These are phyloP conservation scores for Epinotia bilunana DNA, from an alignment of 2,888 invertebrate genomes.

Conservation along the genomic window DNA sequence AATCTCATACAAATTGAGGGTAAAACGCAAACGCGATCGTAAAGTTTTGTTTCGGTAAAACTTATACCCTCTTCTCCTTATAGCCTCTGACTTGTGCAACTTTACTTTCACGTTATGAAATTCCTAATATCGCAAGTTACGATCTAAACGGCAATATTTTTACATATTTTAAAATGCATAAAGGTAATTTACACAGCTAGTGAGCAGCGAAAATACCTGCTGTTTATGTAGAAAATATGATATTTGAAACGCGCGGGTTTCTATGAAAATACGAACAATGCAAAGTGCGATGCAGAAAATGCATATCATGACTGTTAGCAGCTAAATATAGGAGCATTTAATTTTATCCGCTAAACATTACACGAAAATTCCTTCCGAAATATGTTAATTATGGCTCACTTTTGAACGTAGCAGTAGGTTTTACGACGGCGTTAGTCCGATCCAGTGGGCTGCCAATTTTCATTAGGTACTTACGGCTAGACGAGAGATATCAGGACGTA, in stretches of 20 bases:
- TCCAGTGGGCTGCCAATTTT: slow-evolving; percentile 79
- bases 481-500: slow-evolving; percentile 58
- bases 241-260: slow-evolving; percentile 28
- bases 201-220: slow-evolving; percentile 17
- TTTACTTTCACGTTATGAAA: slow-evolving; percentile 10
- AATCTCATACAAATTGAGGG: too few relatives aligned
- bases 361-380: slow-evolving; percentile 2
- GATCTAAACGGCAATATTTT: slow-evolving; percentile 11
- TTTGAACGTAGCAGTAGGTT: slow-evolving; percentile 16
- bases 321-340: slow-evolving; percentile 16
- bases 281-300: slow-evolving; percentile 22
- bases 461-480: slow-evolving; percentile 72
- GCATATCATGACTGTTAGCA: slow-evolving; percentile 12
- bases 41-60: too few relatives aligned
- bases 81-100: slow-evolving; percentile 15
- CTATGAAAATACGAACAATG: slow-evolving; percentile 30
- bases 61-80: too few relatives aligned
- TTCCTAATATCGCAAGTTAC: slow-evolving; percentile 17
- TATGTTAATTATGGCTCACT: not conserved
- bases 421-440: slow-evolving; percentile 64
- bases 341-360: not conserved
- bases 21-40: too few relatives aligned
- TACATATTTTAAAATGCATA: slow-evolving; percentile 29
- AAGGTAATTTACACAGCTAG: slow-evolving; percentile 30
- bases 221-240: slow-evolving; percentile 31